These are phyloP conservation scores for Simalia tracyae DNA, from an alignment of 2,797 vertebrate species.

Conservation along the genomic window DNA sequence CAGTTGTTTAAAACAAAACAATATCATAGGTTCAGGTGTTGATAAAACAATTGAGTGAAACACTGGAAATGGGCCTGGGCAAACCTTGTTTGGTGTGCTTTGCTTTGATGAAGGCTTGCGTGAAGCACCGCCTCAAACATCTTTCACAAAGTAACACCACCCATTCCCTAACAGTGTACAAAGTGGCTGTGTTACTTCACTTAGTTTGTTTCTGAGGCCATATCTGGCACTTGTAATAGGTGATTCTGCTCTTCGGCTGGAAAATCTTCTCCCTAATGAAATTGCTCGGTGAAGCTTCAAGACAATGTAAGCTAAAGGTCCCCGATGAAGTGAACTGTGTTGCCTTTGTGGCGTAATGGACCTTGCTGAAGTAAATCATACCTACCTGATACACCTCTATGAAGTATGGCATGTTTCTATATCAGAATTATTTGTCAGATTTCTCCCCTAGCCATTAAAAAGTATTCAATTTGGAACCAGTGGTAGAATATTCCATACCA, in stretches of 20 bases:
- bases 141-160: too few relatives aligned
- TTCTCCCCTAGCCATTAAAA: neutral
- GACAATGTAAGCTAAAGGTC: neutral
- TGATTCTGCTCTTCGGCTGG: neutral
- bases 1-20: too few relatives aligned
- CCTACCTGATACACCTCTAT: neutral
- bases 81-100: too few relatives aligned
- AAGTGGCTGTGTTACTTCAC: too few relatives aligned
- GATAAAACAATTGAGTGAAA: too few relatives aligned
- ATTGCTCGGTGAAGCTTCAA: neutral
- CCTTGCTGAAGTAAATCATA: neutral
- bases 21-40: too few relatives aligned
- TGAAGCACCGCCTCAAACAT: too few relatives aligned
- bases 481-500: neutral
- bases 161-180: too few relatives aligned
- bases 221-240: neutral
- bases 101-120: too few relatives aligned
- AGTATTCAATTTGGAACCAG: neutral
- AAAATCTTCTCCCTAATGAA: neutral
- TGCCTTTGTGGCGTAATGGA: neutral
- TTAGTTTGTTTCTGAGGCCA: too few relatives aligned
- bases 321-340: neutral
- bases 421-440: neutral
- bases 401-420: neutral
- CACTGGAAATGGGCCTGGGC: too few relatives aligned